Evolutionary conservation across 2,113 vertebrate species (phyloP), one percentile per base, ranked within the genome.

Genomic region (Nesoenas mayeri): DNA sequence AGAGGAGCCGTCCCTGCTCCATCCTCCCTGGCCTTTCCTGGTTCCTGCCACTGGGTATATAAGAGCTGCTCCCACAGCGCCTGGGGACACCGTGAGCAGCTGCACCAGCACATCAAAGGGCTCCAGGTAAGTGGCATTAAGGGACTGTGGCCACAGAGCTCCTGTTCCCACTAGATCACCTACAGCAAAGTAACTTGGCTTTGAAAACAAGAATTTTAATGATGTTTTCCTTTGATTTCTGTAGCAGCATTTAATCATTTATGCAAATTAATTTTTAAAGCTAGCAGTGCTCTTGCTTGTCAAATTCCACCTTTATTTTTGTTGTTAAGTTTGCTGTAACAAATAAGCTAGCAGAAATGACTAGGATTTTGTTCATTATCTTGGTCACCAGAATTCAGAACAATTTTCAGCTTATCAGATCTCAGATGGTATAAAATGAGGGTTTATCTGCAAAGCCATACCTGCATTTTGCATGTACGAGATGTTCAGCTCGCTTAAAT

Each of bases 261-360:
- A 95, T 91, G 94, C 73, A 69, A 95, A 93, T 87, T 54, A 75
- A 86, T 88, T 87, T 90, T 79, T 92, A 85, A 93, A 95, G 77
- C 42, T 28, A 15, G 58, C 12, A 67, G 74, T n/a, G 86, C 47
- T 87, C 91, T 72, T 3, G 47, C 88, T 87, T 91, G 80, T 67
- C 66, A 85, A 80, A 80, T 36, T 60, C 56, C 44, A 5, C 15
- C 0, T 61, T 64, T 51, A 78, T 83, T 85, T 58, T 40, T 56
- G 74, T 40, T 78, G 69, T 79, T 81, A 53, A 15, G 53, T 84
- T 86, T 70, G 71, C 47, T 74, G 12, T 40, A 44, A 40, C 25
- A 77, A 42, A 62, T 38, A 16, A 61, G 83, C 51, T 10, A 16
- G 73, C 73, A 93, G 88, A 75, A 79, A 61, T 42, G 47, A 65